Evolutionary conservation across 2,888 invertebrate species (phyloP).

Genomic region (Patella ulyssiponensis): DNA sequence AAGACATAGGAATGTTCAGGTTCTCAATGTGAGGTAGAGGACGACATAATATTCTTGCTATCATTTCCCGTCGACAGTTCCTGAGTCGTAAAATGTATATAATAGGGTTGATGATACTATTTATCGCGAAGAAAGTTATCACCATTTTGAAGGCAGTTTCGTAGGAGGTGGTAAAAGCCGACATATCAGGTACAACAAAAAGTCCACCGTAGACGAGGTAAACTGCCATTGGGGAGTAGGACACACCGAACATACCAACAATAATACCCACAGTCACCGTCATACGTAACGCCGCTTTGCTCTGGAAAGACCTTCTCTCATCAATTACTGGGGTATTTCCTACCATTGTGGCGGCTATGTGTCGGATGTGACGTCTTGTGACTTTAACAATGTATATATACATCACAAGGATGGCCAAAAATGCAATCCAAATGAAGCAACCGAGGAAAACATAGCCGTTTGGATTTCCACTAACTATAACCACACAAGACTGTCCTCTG

Average conservation of each 20-base stretch:
- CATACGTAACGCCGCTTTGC: neutral
- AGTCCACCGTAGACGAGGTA: neutral
- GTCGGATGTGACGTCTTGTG: neutral
- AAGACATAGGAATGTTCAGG: too few relatives aligned
- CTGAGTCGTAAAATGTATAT: neutral
- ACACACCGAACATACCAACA: neutral
- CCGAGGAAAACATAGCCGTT: neutral
- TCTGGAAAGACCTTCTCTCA: neutral
- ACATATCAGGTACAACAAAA: neutral
- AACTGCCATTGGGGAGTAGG: neutral
- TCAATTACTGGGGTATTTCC: neutral
- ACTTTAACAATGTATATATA: neutral
- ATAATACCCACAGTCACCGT: neutral
- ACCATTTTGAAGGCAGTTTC: neutral
- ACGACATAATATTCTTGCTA: neutral
- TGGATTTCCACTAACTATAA: neutral
- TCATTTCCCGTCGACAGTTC: neutral
- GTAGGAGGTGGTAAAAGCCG: neutral
- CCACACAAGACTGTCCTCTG: neutral
- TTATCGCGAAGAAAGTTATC: neutral
- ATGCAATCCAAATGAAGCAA: neutral
- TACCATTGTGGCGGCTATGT: neutral
- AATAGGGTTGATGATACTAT: neutral
- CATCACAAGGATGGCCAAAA: neutral
- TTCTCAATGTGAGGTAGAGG: too few relatives aligned